Base-by-base conservation (phyloP, 2,888 invertebrate species). In the Thereva nobilitata region DNA sequence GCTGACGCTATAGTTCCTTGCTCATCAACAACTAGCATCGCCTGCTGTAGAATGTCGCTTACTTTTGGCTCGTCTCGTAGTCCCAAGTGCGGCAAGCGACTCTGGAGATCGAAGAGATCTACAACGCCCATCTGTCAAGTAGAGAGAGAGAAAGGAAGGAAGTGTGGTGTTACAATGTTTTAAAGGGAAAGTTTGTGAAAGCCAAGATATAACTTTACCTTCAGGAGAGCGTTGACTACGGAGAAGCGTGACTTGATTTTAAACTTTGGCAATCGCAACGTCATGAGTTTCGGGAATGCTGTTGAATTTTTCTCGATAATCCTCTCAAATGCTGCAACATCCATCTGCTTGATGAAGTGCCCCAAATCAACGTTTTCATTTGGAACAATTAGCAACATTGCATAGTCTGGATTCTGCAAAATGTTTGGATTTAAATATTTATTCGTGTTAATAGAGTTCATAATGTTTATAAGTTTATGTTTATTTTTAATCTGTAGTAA, bases 11-110 rank as follows among this genome's bases (percentile, higher is more conserved):
- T 77, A 0, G 82, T 82, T 8, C 85, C 85, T 56, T 80, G 74
- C 69, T 86, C 85, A 53, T 86, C 84, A 1, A 86, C 82, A 1
- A 82, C 80, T n/a, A 86, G 72, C 12, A 79, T 75, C 0, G 84
- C 83, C 12, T 83, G 82, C 72, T 86, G 85, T 2, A 84, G 65
- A 0, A 84, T 83, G 23, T 82, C 79, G 1, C 82, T 79, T 1
- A 85, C 79, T 61, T 61, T 71, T 75, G 81, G 1, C 2, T 64
- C 23, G 1, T 66, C 56, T 4, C 63, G 64, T 35, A 49, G 8
- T 2, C 71, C 59, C 0, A 73, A 53, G 38, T 72, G 71, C 77
- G 83, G 3, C 2, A 85, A 75, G 34, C 82, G 80, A 1, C 84
- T 78, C 9, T 75, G 70, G 0, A 74, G 71, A 1, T 77, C 72